Conservation (phyloP, 2,888 invertebrate species). For the Orgyia antiqua region DNA sequence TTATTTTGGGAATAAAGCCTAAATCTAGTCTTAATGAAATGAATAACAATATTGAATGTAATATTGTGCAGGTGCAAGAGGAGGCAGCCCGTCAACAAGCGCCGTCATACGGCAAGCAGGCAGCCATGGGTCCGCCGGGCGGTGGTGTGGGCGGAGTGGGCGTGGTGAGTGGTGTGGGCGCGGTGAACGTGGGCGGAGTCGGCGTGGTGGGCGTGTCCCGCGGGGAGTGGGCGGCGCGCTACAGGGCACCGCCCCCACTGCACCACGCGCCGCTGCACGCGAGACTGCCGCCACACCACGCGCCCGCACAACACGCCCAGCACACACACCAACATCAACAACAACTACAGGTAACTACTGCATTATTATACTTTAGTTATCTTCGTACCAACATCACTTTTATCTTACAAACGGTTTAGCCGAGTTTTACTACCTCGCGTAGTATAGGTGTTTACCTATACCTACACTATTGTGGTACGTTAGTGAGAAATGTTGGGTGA, state of each 20-base stretch:
- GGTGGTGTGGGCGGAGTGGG: constrained; percentile 45
- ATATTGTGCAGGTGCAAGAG: constrained; percentile 90
- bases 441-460: no score
- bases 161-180: constrained; percentile 36
- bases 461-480: no score
- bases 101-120: constrained; percentile 89
- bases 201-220: constrained; percentile 71
- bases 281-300: constrained; percentile 14
- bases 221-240: constrained; percentile 48
- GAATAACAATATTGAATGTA: no score
- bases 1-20: no score
- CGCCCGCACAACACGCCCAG: constrained; percentile 9
- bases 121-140: constrained; percentile 62
- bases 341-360: constrained; percentile 27
- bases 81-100: constrained; percentile 94
- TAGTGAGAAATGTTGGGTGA: no score
- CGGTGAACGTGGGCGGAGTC: constrained; percentile 30
- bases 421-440: no score
- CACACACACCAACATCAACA: constrained; percentile 14
- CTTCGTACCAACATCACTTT: no score
- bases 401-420: no score
- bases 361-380: no score
- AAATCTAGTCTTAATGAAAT: no score
- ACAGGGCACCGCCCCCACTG: constrained; percentile 40
- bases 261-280: constrained; percentile 66